phyloP scores from a whole-genome alignment of 2,888 invertebrate species.

The Euplagia quadripunctaria region DNA sequence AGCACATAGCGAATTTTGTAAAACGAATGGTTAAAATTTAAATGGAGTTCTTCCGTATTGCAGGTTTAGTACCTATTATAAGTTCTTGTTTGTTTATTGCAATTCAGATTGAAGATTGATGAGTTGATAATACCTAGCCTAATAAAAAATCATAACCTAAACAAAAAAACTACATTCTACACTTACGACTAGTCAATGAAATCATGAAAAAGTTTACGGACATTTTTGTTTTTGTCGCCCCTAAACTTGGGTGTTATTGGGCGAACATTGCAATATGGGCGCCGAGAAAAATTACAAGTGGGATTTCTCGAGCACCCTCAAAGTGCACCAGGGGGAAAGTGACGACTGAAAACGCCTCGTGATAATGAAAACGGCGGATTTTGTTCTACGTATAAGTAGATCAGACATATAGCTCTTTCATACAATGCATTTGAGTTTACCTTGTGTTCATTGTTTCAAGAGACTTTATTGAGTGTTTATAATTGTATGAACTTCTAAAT shows the following conservation, averaged over 20 bases:
- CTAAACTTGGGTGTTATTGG: constrained; percentile 64
- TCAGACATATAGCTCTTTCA: constrained; percentile 11
- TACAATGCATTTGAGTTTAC: background rate
- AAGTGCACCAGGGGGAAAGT: constrained; percentile 59
- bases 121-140: background rate
- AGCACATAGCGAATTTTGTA: background rate
- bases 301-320: constrained; percentile 73
- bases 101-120: background rate
- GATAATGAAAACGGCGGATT: constrained; percentile 53
- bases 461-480: too few species aligned
- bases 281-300: constrained; percentile 77
- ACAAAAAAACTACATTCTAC: background rate
- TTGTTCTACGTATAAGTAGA: constrained; percentile 40
- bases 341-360: constrained; percentile 53
- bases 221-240: constrained; percentile 28
- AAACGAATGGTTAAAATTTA: background rate
- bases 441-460: background rate
- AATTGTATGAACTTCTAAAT: background rate
- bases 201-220: background rate
- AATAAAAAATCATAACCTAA: background rate
- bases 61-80: background rate
- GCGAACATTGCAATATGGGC: constrained; percentile 70
- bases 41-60: background rate
- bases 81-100: background rate
- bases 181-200: background rate